Conservation (phyloP, 1,140 invertebrate genomes). For the Pentalonia nigronervosa region DNA sequence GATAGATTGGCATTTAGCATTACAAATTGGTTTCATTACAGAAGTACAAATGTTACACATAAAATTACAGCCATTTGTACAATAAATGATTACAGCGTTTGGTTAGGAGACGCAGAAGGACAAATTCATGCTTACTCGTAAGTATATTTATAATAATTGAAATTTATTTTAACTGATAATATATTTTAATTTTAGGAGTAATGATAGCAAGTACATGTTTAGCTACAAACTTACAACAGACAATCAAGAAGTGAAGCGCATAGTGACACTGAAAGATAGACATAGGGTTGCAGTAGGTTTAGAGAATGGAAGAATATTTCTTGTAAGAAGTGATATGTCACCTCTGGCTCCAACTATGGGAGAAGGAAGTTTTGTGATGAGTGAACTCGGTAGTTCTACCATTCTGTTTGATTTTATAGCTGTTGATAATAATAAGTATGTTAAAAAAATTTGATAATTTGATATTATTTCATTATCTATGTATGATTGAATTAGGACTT, state of each 20-base stretch:
- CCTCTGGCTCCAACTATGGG: constrained; percentile 71
- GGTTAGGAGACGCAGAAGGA: constrained; percentile 85
- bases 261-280: constrained; percentile 23
- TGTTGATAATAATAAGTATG: constrained; percentile 63
- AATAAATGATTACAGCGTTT: constrained; percentile 68
- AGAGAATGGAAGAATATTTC: constrained; percentile 77
- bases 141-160: constrained; percentile 62
- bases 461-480: not conserved
- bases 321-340: constrained; percentile 71
- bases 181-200: constrained; percentile 16
- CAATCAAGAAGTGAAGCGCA: constrained; percentile 68
- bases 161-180: not conserved
- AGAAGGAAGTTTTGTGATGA: constrained; percentile 78
- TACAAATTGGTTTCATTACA: constrained; percentile 62
- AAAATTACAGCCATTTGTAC: constrained; percentile 61
- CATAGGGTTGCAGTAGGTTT: constrained; percentile 76
- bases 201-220: constrained; percentile 66
- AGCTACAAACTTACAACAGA: constrained; percentile 67
- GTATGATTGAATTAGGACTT: constrained; percentile 63
- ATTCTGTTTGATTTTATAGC: constrained; percentile 70
- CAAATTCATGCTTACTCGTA: constrained; percentile 81
- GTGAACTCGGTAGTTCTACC: constrained; percentile 75
- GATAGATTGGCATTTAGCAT: constrained; percentile 62
- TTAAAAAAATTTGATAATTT: constrained; percentile 20
- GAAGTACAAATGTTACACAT: constrained; percentile 58